Conservation (phyloP, 2,113 vertebrate genomes). For the Rhadina sibilatrix region DNA sequence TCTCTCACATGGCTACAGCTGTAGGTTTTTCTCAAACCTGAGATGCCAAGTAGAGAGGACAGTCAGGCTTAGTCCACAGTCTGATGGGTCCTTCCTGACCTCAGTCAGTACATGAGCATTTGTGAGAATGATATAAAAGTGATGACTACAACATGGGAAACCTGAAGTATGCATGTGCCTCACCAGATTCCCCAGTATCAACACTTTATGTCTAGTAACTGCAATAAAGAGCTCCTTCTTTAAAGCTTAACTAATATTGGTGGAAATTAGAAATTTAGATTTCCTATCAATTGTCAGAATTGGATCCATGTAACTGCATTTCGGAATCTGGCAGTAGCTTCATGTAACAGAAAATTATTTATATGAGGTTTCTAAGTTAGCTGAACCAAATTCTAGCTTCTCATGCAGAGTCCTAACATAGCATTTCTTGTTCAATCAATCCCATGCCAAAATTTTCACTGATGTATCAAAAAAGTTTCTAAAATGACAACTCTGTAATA, state of each 20-base stretch:
- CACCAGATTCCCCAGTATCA: not conserved
- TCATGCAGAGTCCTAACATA: not conserved
- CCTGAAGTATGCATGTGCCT: not conserved
- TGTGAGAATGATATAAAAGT: not conserved
- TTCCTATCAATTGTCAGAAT: not conserved
- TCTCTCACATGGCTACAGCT: not conserved
- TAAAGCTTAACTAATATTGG: not conserved
- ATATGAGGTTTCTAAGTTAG: not conserved
- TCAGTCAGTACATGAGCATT: not conserved
- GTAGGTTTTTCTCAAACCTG: not conserved
- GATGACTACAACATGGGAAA: not conserved
- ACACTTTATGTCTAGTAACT: not conserved
- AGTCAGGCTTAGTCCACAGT: not conserved
- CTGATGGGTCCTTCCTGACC: not conserved
- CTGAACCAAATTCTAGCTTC: not conserved
- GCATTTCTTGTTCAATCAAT: not conserved
- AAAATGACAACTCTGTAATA: not conserved
- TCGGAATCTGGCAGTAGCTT: not conserved
- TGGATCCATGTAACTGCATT: rapidly evolving
- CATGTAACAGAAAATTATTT: not conserved
- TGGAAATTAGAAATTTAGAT: not conserved
- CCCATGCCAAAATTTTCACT: not conserved
- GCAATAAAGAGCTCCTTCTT: not conserved
- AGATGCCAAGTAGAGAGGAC: not conserved
- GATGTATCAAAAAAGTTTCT: not conserved